These are phyloP conservation scores for Burhinus oedicnemus DNA, from an alignment of 2,113 vertebrate genomes.

Conservation along the genomic window DNA sequence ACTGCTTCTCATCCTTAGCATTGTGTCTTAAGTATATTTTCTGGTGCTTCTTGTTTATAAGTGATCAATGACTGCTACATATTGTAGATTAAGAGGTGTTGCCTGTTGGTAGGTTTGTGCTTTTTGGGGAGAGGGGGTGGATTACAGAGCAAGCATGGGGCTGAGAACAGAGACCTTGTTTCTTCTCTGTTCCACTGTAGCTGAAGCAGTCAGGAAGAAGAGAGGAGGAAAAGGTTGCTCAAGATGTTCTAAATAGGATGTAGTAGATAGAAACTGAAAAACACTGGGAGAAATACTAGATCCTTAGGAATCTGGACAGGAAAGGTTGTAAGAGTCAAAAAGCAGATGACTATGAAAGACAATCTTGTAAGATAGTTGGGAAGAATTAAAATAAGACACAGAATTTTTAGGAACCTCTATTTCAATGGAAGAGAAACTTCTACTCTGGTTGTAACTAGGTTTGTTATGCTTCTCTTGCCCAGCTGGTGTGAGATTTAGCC, in stretches of 20 bases:
- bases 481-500: background rate
- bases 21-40: background rate
- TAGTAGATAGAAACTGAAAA: background rate
- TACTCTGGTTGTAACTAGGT: background rate
- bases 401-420: background rate
- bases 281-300: background rate
- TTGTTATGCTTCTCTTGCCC: background rate
- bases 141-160: background rate
- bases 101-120: background rate
- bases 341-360: background rate
- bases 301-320: background rate
- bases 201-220: background rate
- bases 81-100: background rate
- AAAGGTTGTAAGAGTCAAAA: background rate
- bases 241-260: background rate
- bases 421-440: background rate
- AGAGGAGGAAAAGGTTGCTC: background rate
- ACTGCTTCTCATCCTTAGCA: background rate
- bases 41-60: background rate
- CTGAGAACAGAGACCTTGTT: background rate
- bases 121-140: background rate
- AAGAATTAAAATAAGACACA: background rate
- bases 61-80: background rate
- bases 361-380: background rate
- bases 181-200: background rate